Base-by-base conservation (phyloP, 2,888 invertebrate species). In the Coleophora deauratella region DNA sequence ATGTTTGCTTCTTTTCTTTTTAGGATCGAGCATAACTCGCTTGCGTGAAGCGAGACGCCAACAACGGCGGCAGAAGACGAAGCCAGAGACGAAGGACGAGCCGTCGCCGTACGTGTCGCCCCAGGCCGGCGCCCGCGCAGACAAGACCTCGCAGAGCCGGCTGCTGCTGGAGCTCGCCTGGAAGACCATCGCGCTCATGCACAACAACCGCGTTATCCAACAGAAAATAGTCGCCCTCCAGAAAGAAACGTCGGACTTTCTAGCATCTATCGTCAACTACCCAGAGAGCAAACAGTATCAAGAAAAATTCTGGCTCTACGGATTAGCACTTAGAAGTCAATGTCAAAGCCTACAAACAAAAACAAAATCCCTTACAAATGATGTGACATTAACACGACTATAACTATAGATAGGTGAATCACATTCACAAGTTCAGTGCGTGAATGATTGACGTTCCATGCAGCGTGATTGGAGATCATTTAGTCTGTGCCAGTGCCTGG, bases 101-200 rank as follows among this genome's bases (percentile, higher is more conserved):
- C 42, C 34, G 8, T 14, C 30, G 28, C 41, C 3, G 30, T 39
- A 9, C 32, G 35, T 21, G 40, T 34, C 37, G 38, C n/a, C n/a
- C n/a, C n/a, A n/a, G n/a, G 11, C 38, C 38, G 21, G 53, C 65
- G 9, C 45, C 55, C 8, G 34, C 47, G 62, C 70, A 9, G 65
- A 79, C 52, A 78, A 78, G 40, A 47, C 41, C 1, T 64, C 62
- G 33, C 81, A 81, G 44, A 78, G 71, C 51, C 78, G 80, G 44
- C 88, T 88, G 8, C 82, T 91, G 33, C 67, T 91, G 27, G 88
- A 89, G 40, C 86, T 91, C 6, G 90, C 90, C 3, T 81, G 89
- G 66, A 88, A 88, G 57, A 91, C 91, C 0, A 86, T 91, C 33
- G 87, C 86, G 9, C 71, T 91, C 14, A 87, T 91, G 76, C 87